A percentile compares a stretch with the other conserved stretches of the same genome.
Evolutionary conservation across 2,113 vertebrate species (phyloP).

Genomic region (Felis chaus): DNA sequence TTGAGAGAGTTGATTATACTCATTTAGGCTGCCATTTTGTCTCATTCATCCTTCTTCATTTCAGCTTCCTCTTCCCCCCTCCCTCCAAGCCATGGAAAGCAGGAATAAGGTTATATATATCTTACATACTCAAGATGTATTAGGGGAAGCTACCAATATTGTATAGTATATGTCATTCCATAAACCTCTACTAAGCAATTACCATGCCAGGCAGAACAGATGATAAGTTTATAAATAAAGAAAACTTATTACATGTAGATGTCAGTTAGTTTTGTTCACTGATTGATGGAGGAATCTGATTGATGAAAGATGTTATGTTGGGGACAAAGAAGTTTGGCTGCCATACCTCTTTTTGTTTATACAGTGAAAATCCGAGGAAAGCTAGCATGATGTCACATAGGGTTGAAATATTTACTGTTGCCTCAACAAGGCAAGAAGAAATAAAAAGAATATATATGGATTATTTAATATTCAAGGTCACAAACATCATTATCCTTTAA

Average conservation of each 20-base stretch:
- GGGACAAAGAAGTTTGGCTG: not conserved
- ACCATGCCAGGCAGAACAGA: not conserved
- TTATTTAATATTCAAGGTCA: conserved; percentile 53
- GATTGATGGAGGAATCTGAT: not conserved
- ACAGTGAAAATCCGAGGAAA: conserved; percentile 7
- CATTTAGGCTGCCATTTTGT: not conserved
- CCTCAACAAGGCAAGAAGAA: conserved; percentile 44
- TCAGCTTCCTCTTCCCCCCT: not conserved
- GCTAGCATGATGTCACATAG: not conserved
- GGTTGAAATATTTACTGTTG: conserved; percentile 24
- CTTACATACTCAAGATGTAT: not conserved
- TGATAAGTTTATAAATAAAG: not conserved
- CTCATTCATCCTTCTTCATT: not conserved
- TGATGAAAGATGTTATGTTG: conserved; percentile 24
- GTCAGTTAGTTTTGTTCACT: conserved; percentile 3
- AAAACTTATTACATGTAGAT: not conserved
- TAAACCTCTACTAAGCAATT: not conserved
- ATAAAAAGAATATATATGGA: conserved; percentile 26
- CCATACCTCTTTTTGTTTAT: not conserved
- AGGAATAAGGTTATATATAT: not conserved
- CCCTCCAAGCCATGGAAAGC: not conserved
- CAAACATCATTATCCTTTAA: conserved; percentile 53
- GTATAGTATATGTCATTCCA: not conserved
- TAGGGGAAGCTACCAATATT: not conserved
- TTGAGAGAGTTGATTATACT: not conserved